Conservation (phyloP, 2,797 vertebrate species). For the Hipposideros larvatus region DNA sequence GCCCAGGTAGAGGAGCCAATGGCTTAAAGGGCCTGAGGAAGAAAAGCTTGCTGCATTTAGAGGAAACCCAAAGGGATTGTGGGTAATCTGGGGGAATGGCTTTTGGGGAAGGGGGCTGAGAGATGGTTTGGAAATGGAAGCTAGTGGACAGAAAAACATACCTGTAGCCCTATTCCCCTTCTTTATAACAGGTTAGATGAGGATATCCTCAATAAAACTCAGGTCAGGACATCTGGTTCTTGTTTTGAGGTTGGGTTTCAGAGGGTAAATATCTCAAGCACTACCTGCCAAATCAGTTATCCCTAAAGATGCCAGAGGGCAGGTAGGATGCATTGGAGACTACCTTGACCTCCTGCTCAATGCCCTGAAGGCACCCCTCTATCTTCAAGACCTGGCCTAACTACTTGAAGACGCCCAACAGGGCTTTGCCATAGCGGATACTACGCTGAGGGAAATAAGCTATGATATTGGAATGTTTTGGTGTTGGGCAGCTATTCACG, state of each 20-base stretch:
- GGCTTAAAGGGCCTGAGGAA: not conserved
- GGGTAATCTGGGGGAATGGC: not conserved
- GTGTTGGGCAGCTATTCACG: not conserved
- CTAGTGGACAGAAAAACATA: not conserved
- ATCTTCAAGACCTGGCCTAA: not conserved
- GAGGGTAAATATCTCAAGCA: not conserved
- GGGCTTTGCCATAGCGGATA: not conserved
- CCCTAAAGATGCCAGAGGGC: not conserved
- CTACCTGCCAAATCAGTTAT: not conserved
- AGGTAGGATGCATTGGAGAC: not conserved
- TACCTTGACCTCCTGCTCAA: not conserved
- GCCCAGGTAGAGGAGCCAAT: not conserved
- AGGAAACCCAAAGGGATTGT: not conserved
- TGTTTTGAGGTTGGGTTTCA: not conserved
- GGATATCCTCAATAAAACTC: not conserved
- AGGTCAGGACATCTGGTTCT: not conserved
- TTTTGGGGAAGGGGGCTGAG: not conserved
- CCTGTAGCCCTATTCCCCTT: not conserved
- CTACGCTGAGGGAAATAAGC: not conserved
- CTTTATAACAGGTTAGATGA: not conserved
- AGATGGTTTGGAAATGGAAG: not conserved
- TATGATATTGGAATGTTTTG: not conserved
- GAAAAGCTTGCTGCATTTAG: not conserved
- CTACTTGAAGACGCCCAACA: not conserved
- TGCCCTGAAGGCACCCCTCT: not conserved